phyloP scores from a whole-genome alignment of 2,113 vertebrate species.

The Tringa solitaria region DNA sequence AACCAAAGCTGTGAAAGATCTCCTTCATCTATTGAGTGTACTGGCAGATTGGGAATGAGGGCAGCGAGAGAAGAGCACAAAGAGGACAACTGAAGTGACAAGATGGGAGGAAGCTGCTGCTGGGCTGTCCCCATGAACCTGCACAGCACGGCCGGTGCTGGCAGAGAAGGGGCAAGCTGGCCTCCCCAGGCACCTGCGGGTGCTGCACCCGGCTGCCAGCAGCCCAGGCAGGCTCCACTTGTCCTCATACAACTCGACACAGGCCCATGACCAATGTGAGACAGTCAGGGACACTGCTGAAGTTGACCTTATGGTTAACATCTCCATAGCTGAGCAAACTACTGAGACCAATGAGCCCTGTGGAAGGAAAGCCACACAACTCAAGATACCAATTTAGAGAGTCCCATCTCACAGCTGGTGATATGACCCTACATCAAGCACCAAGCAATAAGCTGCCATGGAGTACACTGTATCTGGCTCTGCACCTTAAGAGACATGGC shows the following conservation, averaged over 20 bases:
- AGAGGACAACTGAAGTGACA: not conserved
- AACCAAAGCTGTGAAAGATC: not conserved
- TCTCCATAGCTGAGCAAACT: not conserved
- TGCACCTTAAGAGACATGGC: not conserved
- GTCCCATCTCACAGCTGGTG: not conserved
- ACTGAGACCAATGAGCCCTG: not conserved
- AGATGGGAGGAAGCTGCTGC: not conserved
- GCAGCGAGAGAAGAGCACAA: not conserved
- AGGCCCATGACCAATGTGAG: accelerated
- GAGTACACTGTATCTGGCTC: accelerated
- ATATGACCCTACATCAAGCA: not conserved
- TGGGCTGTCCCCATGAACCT: not conserved
- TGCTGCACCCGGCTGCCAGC: not conserved
- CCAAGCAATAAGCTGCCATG: not conserved
- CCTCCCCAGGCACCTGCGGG: not conserved
- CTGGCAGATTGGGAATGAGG: not conserved
- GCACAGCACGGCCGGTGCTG: not conserved
- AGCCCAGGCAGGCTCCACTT: not conserved
- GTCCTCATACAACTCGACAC: accelerated
- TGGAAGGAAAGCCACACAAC: not conserved
- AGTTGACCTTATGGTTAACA: accelerated
- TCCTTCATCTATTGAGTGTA: not conserved
- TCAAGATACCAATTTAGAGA: not conserved
- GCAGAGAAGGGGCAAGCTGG: not conserved
- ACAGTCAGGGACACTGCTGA: not conserved